Evolutionary conservation across 2,797 vertebrate species (phyloP).

Genomic region (Sandelia bainsii): DNA sequence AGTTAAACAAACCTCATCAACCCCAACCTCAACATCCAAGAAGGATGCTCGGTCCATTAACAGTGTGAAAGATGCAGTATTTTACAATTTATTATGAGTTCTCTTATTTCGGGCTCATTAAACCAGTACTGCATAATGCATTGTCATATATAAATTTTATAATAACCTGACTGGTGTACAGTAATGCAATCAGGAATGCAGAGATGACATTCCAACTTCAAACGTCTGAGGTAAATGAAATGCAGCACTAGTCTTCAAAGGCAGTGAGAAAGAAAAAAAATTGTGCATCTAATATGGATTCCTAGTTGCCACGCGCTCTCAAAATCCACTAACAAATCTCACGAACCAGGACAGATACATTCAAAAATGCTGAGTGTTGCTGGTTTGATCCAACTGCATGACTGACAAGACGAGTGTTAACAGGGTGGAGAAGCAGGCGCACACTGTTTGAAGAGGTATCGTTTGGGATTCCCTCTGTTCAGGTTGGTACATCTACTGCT

Average conservation of each 20-base stretch:
- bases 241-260: neutral
- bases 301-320: constrained; percentile 12
- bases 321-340: constrained; percentile 48
- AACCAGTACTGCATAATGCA: too few species aligned
- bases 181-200: too few species aligned
- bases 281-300: constrained; percentile 17
- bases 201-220: too few species aligned
- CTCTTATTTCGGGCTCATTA: too few species aligned
- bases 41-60: too few species aligned
- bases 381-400: constrained; percentile 55
- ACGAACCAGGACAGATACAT: constrained; percentile 56
- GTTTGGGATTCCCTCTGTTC: constrained; percentile 58
- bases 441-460: constrained; percentile 65
- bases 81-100: too few species aligned
- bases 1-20: too few species aligned
- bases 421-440: constrained; percentile 55
- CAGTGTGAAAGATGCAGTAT: too few species aligned
- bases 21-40: too few species aligned
- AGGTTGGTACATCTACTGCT: constrained; percentile 54
- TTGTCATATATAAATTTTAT: too few species aligned
- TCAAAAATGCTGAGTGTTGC: constrained; percentile 40
- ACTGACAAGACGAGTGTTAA: constrained; percentile 58
- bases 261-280: constrained; percentile 2
- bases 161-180: too few species aligned
- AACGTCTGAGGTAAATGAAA: too few species aligned